These are phyloP conservation scores for Rambutsinella grinnellia DNA, from an alignment of 2,888 invertebrate genomes.

Conservation along the genomic window DNA sequence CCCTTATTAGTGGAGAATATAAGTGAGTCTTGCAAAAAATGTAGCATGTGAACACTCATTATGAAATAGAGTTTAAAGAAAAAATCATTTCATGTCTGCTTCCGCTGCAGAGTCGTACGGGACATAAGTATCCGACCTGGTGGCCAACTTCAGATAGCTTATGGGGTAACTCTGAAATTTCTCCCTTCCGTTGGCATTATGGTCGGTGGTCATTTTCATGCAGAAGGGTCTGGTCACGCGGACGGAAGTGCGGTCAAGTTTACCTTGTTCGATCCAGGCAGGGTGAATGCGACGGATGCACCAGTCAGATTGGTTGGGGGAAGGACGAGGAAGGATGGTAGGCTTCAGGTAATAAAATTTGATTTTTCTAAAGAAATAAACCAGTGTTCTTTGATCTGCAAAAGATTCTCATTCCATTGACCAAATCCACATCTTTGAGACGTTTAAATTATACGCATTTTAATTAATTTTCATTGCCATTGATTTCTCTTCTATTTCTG, in stretches of 20 bases:
- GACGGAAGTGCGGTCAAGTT: slow-evolving; percentile 65
- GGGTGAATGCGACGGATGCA: slow-evolving; percentile 75
- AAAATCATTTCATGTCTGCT: no score
- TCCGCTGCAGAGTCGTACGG: slow-evolving; percentile 78
- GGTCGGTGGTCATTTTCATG: slow-evolving; percentile 92
- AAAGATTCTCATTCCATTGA: no score
- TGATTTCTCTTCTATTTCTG: no score
- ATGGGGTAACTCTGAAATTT: slow-evolving; percentile 89
- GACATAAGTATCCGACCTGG: slow-evolving; percentile 96
- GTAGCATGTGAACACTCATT: no score
- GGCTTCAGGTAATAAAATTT: slow-evolving; percentile 78
- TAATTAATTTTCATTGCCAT: no score
- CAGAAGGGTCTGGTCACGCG: slow-evolving; percentile 69
- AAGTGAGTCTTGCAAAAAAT: slow-evolving; percentile 67
- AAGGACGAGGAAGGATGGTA: slow-evolving; percentile 84
- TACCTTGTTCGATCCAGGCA: slow-evolving; percentile 65
- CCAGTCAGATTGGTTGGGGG: slow-evolving; percentile 88
- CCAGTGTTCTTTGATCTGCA: no score
- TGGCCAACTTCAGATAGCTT: slow-evolving; percentile 88
- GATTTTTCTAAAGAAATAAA: no score
- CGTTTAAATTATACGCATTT: no score
- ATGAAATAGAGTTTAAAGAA: no score
- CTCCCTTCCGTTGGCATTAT: slow-evolving; percentile 95
- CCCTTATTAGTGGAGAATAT: slow-evolving; percentile 84
- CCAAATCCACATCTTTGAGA: no score